A percentile compares a stretch with the other conserved stretches of the same genome.
phyloP scores from a whole-genome alignment of 2,113 vertebrate species.

The Phaethon lepturus region DNA sequence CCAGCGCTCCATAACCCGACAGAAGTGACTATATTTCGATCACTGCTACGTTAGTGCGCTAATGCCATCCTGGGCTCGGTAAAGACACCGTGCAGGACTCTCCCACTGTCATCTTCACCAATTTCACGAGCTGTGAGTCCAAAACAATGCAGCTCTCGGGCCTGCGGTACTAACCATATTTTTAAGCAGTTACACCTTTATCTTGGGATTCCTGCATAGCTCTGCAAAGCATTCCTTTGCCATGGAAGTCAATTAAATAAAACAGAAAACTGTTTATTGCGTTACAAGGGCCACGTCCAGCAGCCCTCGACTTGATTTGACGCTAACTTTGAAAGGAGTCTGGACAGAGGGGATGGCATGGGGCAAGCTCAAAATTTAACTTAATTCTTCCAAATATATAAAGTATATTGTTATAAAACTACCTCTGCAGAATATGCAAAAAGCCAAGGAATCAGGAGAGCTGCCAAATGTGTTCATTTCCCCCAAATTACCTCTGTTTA shows the following conservation, averaged over 20 bases:
- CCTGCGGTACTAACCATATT: background rate
- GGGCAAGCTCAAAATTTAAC: background rate
- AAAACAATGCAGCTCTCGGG: background rate
- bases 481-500: background rate
- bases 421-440: slow-evolving; percentile 18
- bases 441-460: background rate
- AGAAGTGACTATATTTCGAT: background rate
- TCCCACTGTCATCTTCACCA: background rate
- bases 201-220: background rate
- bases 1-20: background rate
- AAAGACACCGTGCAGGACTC: background rate
- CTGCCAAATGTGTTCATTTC: background rate
- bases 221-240: background rate
- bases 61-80: background rate
- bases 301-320: background rate
- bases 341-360: background rate
- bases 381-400: background rate
- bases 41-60: background rate
- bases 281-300: background rate
- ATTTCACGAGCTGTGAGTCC: background rate
- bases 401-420: background rate
- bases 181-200: background rate
- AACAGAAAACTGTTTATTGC: background rate
- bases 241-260: background rate
- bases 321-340: background rate